Evolutionary conservation across 2,888 invertebrate genomes (phyloP), one percentile per base, ranked within the genome.

Genomic region (Pristionchus exspectatus): DNA sequence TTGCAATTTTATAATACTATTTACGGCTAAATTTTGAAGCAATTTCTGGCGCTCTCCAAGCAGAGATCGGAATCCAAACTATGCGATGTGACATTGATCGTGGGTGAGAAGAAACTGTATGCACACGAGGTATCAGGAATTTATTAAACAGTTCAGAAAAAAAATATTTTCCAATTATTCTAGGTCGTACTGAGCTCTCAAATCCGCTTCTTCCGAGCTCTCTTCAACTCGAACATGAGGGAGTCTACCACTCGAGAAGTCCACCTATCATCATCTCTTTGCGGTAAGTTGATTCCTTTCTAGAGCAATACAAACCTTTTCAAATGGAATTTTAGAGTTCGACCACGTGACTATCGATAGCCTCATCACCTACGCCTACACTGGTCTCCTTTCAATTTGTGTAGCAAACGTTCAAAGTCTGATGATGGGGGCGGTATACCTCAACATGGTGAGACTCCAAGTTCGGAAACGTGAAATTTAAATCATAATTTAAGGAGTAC

Each of bases 381-480:
- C 97, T 92, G 97, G 96, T 2, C 96, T 96, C 91, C 96, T 97
- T 16, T 96, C 96, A 90, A 96, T 97, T 90, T 97, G 97, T 94
- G 97, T 84, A 27, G 21, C 10, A 18, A 97, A 97, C 96, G 97
- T 97, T 0, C 97, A 97, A 95, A 97, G 97, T 92, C 96, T 97
- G 59, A 97, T 97, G 96, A 97, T 97, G 87, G 97, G 97, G 21
- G 97, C 97, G 10, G 97, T 97, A 21, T 97, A 97, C 95, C 96
- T 97, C 63, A 97, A 97, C 93, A 95, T 97, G 85, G 96, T 38
- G 33, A 38, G 74, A 21, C 38, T 7, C 24, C 7, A 44, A 44
- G 44, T 44, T 44, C 44, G 44, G 44, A 44, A 44, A 44, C 44
- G 9, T 44, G 44, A 5, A 44, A 44, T 44, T 44, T 44, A 3